Evolutionary conservation across 92 coral and sea anemone genomes (phyloP).

Genomic region (Diadumene lineata): DNA sequence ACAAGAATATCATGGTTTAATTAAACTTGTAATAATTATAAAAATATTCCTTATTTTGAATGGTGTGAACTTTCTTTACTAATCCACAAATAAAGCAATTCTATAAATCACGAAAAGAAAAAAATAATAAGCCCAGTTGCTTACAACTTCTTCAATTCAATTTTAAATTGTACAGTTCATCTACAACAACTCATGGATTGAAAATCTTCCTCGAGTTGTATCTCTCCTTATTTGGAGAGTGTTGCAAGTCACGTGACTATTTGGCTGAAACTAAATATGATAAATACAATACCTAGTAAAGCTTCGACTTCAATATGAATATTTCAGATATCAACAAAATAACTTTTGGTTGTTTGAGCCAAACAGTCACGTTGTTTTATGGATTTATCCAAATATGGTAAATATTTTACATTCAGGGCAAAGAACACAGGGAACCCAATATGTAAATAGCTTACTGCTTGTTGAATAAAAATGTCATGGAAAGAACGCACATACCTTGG

Average conservation of each 20-base stretch:
- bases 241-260: slow-evolving; percentile 16
- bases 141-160: background rate
- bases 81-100: background rate
- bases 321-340: background rate
- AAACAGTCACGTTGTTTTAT: slow-evolving; percentile 14
- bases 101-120: background rate
- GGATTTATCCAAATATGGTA: slow-evolving; percentile 3
- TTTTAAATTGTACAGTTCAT: background rate
- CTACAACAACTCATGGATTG: background rate
- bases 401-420: background rate
- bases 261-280: slow-evolving; percentile 18
- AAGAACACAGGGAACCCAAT: background rate
- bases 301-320: background rate
- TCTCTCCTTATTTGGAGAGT: slow-evolving; percentile 1
- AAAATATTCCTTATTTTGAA: background rate
- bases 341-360: slow-evolving; percentile 24
- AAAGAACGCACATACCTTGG: no score
- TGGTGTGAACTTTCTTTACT: no score
- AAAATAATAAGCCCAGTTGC: background rate
- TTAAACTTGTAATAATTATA: background rate
- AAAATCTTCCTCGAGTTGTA: no score
- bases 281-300: slow-evolving; percentile 7
- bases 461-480: no score
- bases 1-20: background rate
- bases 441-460: background rate